These are phyloP conservation scores for Morinoia aosen DNA, from an alignment of 2,888 invertebrate genomes.

Conservation along the genomic window DNA sequence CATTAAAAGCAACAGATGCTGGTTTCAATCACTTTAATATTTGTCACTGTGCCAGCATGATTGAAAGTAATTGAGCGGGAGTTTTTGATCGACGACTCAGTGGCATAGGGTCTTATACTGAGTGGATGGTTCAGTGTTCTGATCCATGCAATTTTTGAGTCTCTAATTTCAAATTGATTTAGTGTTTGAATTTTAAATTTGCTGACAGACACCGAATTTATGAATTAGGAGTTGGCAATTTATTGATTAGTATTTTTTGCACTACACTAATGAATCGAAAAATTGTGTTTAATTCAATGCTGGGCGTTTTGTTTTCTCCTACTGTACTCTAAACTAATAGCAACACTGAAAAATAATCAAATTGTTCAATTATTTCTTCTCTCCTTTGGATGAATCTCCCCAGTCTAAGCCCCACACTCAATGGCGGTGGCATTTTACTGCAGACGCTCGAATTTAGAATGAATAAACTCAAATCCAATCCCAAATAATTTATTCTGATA, in stretches of 20 bases:
- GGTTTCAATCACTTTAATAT: background rate
- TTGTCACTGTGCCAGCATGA: background rate
- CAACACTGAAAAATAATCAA: no score
- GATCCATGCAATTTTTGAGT: background rate
- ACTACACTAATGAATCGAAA: background rate
- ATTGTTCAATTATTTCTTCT: no score
- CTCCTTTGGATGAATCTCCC: no score
- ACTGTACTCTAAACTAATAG: no score
- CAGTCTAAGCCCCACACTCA: no score
- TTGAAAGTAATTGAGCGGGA: background rate
- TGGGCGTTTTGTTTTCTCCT: no score
- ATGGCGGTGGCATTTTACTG: no score
- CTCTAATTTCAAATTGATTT: background rate
- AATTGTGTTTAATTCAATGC: background rate
- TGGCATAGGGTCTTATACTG: background rate
- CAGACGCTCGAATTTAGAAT: no score
- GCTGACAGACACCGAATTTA: background rate
- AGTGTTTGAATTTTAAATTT: background rate
- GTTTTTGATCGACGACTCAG: background rate
- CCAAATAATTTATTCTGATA: no score
- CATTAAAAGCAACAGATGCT: background rate
- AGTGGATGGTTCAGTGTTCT: background rate
- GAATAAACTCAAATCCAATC: no score
- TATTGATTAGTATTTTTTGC: background rate
- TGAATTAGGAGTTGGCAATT: background rate